Evolutionary conservation across 2,113 vertebrate genomes (phyloP).

Genomic region (Gymnocephalus cernua): DNA sequence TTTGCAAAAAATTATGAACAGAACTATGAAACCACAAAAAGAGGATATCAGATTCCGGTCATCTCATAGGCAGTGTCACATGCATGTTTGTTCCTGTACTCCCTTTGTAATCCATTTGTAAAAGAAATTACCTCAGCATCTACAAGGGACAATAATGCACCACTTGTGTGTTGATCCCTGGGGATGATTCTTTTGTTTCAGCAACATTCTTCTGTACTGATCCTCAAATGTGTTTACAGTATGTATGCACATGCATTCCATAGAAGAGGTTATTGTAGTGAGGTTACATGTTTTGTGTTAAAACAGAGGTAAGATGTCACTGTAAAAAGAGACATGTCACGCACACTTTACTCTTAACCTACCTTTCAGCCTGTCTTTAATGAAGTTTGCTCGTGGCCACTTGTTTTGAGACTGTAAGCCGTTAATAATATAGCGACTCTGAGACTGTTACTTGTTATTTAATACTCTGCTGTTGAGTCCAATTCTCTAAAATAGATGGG

Average conservation of each 20-base stretch:
- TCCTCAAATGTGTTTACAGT: constrained; percentile 3
- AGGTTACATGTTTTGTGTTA: constrained; percentile 1
- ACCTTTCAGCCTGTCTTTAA: not conserved
- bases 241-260: not conserved
- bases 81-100: not conserved
- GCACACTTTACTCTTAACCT: not conserved
- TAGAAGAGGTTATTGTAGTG: not conserved
- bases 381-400: not conserved
- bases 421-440: not conserved
- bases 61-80: constrained; percentile 34
- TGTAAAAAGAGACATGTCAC: not conserved
- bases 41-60: constrained; percentile 45
- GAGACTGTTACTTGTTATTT: not conserved
- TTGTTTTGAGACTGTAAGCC: not conserved
- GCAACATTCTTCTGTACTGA: not conserved
- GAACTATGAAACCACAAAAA: constrained; percentile 32
- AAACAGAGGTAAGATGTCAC: not conserved
- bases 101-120: not conserved
- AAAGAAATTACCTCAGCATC: not conserved
- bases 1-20: constrained; percentile 12
- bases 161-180: constrained; percentile 1
- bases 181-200: constrained; percentile 1
- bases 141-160: not conserved
- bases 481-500: not conserved
- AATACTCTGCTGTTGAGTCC: not conserved